These are phyloP conservation scores for Phainopepla nitens DNA, from an alignment of 2,113 vertebrate species.

Conservation along the genomic window DNA sequence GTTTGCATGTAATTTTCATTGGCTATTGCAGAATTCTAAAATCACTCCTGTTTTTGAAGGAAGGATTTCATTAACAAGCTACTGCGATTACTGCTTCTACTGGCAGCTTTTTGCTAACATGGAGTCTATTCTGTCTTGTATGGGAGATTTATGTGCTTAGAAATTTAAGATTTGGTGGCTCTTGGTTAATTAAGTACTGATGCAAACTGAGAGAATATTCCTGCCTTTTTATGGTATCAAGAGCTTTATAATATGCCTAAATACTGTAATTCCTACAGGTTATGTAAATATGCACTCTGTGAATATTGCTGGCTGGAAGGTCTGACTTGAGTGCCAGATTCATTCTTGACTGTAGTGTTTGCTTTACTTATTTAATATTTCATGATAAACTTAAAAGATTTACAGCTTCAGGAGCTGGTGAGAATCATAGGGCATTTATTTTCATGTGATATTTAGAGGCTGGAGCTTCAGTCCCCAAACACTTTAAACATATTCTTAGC, in stretches of 20 bases:
- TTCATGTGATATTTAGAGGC: slow-evolving; percentile 50
- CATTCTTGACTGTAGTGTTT: neutral
- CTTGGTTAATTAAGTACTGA: neutral
- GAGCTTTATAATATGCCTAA: neutral
- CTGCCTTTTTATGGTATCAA: neutral
- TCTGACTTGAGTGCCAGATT: slow-evolving; percentile 12
- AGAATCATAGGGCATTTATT: slow-evolving; percentile 40
- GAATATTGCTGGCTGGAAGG: neutral
- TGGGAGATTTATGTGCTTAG: neutral
- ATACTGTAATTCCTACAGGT: neutral
- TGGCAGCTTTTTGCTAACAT: neutral
- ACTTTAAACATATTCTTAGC: neutral
- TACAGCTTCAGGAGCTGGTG: slow-evolving; percentile 55
- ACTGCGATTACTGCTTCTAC: neutral
- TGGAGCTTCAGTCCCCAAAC: neutral
- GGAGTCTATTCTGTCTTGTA: neutral
- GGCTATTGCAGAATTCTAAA: slow-evolving; percentile 69
- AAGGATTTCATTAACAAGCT: slow-evolving; percentile 26
- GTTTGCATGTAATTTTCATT: slow-evolving; percentile 76
- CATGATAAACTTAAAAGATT: slow-evolving; percentile 59
- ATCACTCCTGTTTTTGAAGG: slow-evolving; percentile 7
- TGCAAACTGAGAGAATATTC: neutral
- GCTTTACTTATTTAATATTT: slow-evolving; percentile 50
- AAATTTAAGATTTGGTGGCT: neutral
- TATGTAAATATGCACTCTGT: neutral